A percentile compares a stretch with the other conserved stretches of the same genome.
phyloP scores from a whole-genome alignment of 92 coral and sea anemone species.

The Muricea muricata region DNA sequence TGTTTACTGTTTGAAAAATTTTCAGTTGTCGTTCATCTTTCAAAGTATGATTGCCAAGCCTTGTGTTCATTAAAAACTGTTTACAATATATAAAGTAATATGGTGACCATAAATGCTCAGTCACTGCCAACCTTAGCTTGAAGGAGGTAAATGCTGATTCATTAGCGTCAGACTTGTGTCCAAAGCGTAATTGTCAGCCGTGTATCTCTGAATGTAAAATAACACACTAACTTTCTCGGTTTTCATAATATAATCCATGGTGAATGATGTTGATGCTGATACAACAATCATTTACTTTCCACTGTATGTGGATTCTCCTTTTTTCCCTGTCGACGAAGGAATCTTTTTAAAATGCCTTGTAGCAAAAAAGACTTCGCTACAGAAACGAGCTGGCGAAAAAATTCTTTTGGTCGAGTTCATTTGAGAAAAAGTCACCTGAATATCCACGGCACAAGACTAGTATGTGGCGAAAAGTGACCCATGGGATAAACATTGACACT shows the following conservation, averaged over 20 bases:
- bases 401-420: constrained; percentile 63
- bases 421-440: constrained; percentile 47
- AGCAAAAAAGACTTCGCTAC: constrained; percentile 61
- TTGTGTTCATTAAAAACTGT: too few relatives aligned
- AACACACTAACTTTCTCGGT: constrained; percentile 42
- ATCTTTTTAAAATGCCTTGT: constrained; percentile 59
- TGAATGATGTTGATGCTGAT: constrained; percentile 63
- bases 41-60: too few relatives aligned
- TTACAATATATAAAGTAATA: too few relatives aligned
- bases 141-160: neutral
- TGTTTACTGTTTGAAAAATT: too few relatives aligned
- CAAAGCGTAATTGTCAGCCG: constrained; percentile 7
- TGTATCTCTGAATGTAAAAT: constrained; percentile 15
- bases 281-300: constrained; percentile 35
- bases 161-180: constrained; percentile 13
- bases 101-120: too few relatives aligned
- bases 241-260: constrained; percentile 68
- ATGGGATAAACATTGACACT: constrained; percentile 32
- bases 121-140: too few relatives aligned
- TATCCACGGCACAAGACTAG: constrained; percentile 40
- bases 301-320: constrained; percentile 20
- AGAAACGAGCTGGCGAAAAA: constrained; percentile 64
- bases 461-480: constrained; percentile 13
- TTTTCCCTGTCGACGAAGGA: constrained; percentile 44
- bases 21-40: too few relatives aligned